Evolutionary conservation across 2,888 invertebrate species (phyloP), one percentile per base, ranked within the genome.

Genomic region (Nowickia ferox): DNA sequence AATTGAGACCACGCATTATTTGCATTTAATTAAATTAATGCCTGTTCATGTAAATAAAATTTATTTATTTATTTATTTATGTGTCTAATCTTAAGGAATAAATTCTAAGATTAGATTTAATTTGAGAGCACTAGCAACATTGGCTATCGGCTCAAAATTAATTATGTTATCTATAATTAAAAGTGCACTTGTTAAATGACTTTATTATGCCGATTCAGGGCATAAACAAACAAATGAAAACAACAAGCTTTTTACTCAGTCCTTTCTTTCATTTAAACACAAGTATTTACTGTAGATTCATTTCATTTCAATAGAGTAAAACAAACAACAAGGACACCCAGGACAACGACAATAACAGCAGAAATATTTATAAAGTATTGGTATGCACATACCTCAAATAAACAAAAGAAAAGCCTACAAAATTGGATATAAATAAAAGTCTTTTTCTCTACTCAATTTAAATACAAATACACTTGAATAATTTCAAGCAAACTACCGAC

Each of bases 21-120:
- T 72, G 46, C 72, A 72, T 79, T 80, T 80, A 72, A 80, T 80
- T 80, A 80, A 72, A 51, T 57, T 51, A 65, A 72, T 72, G 78
- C 44, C 30, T 63, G 63, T 72, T 55, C 48, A 40, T 22, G 51
- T 17, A 59, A 80, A 66, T 42, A 48, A 22, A 74, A n/a, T n/a
- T n/a, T n/a, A n/a, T n/a, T n/a, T n/a, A n/a, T n/a, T n/a, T n/a
- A n/a, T n/a, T n/a, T n/a, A n/a, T n/a, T n/a, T n/a, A n/a, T n/a
- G n/a, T n/a, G n/a, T n/a, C n/a, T n/a, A n/a, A n/a, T n/a, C n/a
- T n/a, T n/a, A n/a, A n/a, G n/a, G n/a, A n/a, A n/a, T n/a, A n/a
- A n/a, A n/a, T n/a, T n/a, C n/a, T n/a, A n/a, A n/a, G n/a, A n/a
- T n/a, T n/a, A n/a, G n/a, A n/a, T n/a, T n/a, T n/a, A n/a, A n/a